Conservation (phyloP, 2,888 invertebrate species). For the Eumerus sabulonum region DNA sequence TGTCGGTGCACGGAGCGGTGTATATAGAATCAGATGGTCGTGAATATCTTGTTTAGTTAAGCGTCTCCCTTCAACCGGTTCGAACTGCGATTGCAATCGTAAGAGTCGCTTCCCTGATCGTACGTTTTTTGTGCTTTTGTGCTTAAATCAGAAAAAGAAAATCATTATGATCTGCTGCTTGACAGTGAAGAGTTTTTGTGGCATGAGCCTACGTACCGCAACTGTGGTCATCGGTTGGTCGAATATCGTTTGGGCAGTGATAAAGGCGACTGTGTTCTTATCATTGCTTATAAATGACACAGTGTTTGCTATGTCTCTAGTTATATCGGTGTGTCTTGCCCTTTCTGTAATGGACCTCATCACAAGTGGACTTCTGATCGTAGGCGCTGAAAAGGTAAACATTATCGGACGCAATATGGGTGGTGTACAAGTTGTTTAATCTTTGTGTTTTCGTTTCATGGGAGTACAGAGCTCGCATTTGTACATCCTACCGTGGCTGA, state of each 20-base stretch:
- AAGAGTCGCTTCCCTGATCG: no score
- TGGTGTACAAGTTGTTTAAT: no score
- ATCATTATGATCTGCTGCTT: background rate
- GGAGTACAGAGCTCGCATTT: constrained; percentile 20
- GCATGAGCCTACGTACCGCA: background rate
- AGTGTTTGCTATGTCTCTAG: no score
- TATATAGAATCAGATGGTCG: no score
- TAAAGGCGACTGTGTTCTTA: background rate
- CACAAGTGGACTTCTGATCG: constrained; percentile 2
- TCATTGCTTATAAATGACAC: no score
- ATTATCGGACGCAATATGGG: background rate
- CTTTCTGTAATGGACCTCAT: background rate
- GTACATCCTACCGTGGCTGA: constrained; percentile 41
- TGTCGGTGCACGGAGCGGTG: no score
- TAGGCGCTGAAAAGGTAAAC: constrained; percentile 1
- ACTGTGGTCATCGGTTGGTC: constrained; percentile 3
- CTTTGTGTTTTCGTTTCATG: background rate
- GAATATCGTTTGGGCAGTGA: background rate
- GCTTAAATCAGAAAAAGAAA: no score
- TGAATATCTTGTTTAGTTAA: no score
- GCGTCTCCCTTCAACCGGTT: no score
- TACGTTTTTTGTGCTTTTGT: no score
- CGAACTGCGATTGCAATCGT: no score
- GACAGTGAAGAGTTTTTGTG: background rate
- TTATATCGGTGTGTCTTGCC: no score